Evolutionary conservation across 2,797 vertebrate genomes (phyloP).

Genomic region (Phataginus tetradactyla): DNA sequence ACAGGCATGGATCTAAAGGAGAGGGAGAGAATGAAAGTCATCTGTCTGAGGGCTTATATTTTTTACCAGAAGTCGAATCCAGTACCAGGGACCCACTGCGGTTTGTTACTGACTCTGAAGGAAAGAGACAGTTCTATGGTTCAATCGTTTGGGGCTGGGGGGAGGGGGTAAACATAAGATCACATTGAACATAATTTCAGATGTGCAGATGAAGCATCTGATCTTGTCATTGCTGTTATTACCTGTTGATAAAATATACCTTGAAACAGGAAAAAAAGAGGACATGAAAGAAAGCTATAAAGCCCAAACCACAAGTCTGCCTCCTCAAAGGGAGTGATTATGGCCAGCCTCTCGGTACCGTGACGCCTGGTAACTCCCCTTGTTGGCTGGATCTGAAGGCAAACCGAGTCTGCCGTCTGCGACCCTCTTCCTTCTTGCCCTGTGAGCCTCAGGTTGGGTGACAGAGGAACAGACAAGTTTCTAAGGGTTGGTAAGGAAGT

Average conservation of each 20-base stretch:
- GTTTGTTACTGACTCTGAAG: slow-evolving; percentile 52
- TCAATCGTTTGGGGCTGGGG: background rate
- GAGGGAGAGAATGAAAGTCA: slow-evolving; percentile 78
- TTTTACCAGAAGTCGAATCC: slow-evolving; percentile 67
- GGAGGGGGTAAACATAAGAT: background rate
- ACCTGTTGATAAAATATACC: slow-evolving; percentile 1
- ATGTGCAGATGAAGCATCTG: slow-evolving; percentile 44
- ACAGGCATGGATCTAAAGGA: slow-evolving; percentile 79
- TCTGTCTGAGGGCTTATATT: slow-evolving; percentile 76
- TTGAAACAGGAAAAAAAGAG: background rate
- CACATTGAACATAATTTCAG: background rate
- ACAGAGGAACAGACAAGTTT: background rate
- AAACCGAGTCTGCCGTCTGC: background rate
- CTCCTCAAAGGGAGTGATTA: background rate
- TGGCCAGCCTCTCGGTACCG: background rate
- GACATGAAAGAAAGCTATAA: background rate
- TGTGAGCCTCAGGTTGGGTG: background rate
- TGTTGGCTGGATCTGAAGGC: background rate
- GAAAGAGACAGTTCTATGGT: slow-evolving; percentile 49
- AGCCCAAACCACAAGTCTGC: background rate
- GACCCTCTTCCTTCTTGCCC: background rate
- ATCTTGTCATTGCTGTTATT: background rate
- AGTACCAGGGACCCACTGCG: slow-evolving; percentile 19
- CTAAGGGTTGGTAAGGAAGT: background rate
- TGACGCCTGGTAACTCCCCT: accelerated